Evolutionary conservation across 2,113 vertebrate species (phyloP), one percentile per base, ranked within the genome.

Genomic region (Sakesphorus luctuosus): DNA sequence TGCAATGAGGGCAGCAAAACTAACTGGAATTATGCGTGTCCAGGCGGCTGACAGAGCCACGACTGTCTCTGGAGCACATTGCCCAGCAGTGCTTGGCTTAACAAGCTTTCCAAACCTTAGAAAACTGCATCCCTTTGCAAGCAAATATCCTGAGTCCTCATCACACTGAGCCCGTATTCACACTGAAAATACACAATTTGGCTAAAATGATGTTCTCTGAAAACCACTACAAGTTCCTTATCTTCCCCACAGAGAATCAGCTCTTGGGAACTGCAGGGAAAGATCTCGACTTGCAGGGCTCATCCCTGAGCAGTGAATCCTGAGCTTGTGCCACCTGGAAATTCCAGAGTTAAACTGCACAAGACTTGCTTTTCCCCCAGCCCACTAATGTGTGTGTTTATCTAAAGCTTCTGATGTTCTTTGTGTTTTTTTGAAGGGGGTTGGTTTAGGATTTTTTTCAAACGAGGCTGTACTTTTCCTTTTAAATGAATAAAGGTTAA

Each of bases 141-240:
- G 10, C 18, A 18, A 56, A 13, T 0, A 3, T 33, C 56, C 62
- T 0, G 7, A 52, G 43, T 11, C 33, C 47, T 62, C 29, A 6
- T 59, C 63, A 23, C 21, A 6, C 20, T 0, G 23, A 47, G 35
- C 19, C 58, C 8, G 8, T 23, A 56, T 61, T 36, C 62, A 25
- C 1, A 0, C 21, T 17, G 38, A 38, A 66, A 79, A 61, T 9
- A 40, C 13, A 28, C 43, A 47, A 50, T 31, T 6, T 9, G 14
- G 29, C 52, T 72, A 12, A 56, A 80, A n/a, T 1, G 0, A 12
- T 0, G 0, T 38, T 67, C 71, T 31, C 7, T 46, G 35, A 58
- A 84, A 77, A 33, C 6, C 0, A 0, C 3, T 33, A 15, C 8
- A 7, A 18, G 21, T 19, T 47, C 35, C 49, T n/a, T 13, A 7